A percentile compares a stretch with the other conserved stretches of the same genome.
Conservation (phyloP, 2,888 invertebrate species). For the Siphlonurus alternatus region DNA sequence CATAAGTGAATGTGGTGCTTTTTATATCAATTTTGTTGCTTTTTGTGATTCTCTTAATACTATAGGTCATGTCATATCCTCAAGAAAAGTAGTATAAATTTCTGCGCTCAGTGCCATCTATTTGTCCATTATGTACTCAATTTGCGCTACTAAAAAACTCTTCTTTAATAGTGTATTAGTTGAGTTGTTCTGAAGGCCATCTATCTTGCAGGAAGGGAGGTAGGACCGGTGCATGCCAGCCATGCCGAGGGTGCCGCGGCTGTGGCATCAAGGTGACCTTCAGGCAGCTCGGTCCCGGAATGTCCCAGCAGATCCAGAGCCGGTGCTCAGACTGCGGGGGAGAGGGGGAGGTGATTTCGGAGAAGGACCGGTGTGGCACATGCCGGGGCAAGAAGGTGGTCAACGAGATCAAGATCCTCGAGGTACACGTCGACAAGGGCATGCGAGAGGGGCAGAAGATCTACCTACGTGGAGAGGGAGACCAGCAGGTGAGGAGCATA, state of each 20-base stretch:
- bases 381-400: constrained; percentile 74
- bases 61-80: too few species aligned
- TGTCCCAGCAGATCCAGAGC: constrained; percentile 42
- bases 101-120: too few species aligned
- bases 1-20: too few species aligned
- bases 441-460: constrained; percentile 78
- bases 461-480: constrained; percentile 72
- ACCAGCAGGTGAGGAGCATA: constrained; percentile 41
- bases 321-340: constrained; percentile 26
- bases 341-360: constrained; percentile 54
- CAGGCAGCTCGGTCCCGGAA: constrained; percentile 46
- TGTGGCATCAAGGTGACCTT: constrained; percentile 57
- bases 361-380: constrained; percentile 62
- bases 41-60: too few species aligned
- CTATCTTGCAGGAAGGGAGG: constrained; percentile 36
- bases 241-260: constrained; percentile 61
- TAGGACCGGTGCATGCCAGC: constrained; percentile 43
- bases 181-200: too few species aligned
- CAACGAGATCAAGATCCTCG: constrained; percentile 66
- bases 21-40: too few species aligned
- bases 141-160: too few species aligned
- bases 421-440: constrained; percentile 78
- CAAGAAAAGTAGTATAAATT: too few species aligned
- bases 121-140: too few species aligned
- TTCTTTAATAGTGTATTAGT: too few species aligned